These are phyloP conservation scores for Zophobas atratus DNA, from an alignment of 1,140 invertebrate genomes.

Conservation along the genomic window DNA sequence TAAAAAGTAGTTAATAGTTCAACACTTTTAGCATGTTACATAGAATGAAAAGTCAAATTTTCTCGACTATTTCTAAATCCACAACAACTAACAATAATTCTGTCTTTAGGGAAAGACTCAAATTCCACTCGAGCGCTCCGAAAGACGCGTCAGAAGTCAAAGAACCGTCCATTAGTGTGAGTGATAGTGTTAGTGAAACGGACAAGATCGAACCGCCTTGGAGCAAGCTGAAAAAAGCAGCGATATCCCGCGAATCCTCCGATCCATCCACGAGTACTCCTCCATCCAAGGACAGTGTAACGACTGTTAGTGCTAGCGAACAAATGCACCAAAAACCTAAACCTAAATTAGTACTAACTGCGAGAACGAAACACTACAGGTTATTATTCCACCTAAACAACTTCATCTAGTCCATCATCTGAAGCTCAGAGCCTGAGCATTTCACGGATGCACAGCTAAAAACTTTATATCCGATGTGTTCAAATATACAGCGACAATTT, in stretches of 20 bases:
- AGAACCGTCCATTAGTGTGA: constrained; percentile 51
- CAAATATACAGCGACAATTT: too few relatives aligned
- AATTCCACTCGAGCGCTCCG: constrained; percentile 57
- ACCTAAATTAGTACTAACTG: constrained; percentile 59
- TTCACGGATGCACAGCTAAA: too few relatives aligned
- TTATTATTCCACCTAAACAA: constrained; percentile 8
- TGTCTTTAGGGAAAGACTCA: constrained; percentile 58
- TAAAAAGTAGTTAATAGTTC: too few relatives aligned
- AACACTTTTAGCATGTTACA: too few relatives aligned
- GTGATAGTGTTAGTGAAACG: constrained; percentile 50
- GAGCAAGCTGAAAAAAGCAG: constrained; percentile 73
- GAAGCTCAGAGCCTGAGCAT: not conserved
- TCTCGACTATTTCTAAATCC: too few relatives aligned
- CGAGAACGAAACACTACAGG: constrained; percentile 78
- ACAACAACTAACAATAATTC: not conserved
- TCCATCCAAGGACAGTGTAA: not conserved
- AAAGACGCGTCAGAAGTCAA: constrained; percentile 56
- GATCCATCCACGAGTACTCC: constrained; percentile 34
- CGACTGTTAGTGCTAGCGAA: constrained; percentile 1
- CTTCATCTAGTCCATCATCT: not conserved
- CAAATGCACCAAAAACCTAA: constrained; percentile 48
- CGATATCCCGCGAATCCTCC: constrained; percentile 66
- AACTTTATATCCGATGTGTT: too few relatives aligned
- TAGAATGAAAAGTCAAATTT: too few relatives aligned
- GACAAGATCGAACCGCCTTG: constrained; percentile 68